A percentile compares a stretch with the other conserved stretches of the same genome.
phyloP scores from a whole-genome alignment of 2,888 invertebrate genomes.

The Cheilosia urbana region DNA sequence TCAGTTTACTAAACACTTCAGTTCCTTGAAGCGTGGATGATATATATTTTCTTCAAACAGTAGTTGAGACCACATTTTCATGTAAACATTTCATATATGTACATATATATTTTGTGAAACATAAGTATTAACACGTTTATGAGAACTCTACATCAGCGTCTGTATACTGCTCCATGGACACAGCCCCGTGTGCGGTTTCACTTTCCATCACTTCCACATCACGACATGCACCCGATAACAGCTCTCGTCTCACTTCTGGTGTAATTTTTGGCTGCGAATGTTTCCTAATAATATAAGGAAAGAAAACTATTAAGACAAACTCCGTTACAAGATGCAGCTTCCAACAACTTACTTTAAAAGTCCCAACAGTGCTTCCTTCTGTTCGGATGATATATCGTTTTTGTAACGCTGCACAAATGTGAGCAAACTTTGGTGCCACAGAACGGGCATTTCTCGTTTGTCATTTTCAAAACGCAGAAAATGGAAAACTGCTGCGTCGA shows the following conservation, averaged over 20 bases:
- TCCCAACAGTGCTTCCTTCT: conserved; percentile 92
- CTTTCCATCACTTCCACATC: conserved; percentile 87
- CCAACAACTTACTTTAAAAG: conserved; percentile 85
- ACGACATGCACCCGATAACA: conserved; percentile 92
- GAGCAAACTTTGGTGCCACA: conserved; percentile 98
- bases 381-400: conserved; percentile 96
- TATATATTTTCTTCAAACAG: no score
- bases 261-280: conserved; percentile 85
- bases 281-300: conserved; percentile 77
- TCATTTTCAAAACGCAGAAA: conserved; percentile 95
- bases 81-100: no score
- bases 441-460: conserved; percentile 92
- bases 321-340: neutral
- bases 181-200: conserved; percentile 75
- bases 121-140: conserved; percentile 9
- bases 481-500: conserved; percentile 97
- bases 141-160: conserved; percentile 63
- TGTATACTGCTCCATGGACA: conserved; percentile 52
- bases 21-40: no score
- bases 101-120: conserved; percentile 14
- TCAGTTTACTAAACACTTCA: no score
- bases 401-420: conserved; percentile 98
- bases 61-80: no score
- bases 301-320: neutral
- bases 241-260: conserved; percentile 92